Conservation (phyloP, 2,888 invertebrate genomes). For the Microctonus aethiopoides region DNA sequence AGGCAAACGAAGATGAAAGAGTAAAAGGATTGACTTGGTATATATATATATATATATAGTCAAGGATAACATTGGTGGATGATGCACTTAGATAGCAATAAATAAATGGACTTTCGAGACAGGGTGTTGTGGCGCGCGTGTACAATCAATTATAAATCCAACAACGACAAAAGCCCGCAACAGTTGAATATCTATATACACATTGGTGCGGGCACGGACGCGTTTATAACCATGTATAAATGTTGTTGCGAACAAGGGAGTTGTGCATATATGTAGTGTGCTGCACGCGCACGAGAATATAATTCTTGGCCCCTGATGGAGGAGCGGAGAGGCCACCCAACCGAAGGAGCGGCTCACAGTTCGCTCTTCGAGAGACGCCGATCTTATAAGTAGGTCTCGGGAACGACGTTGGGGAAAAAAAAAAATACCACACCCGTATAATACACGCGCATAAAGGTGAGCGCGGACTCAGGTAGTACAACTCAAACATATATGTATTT, state of each 20-base stretch:
- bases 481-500: background rate
- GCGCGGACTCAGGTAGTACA: conserved; percentile 15
- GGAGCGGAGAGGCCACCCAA: conserved; percentile 36
- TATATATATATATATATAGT: background rate
- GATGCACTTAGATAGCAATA: conserved; percentile 43
- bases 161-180: conserved; percentile 34
- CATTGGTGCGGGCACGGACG: conserved; percentile 19
- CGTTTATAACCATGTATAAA: background rate
- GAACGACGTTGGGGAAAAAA: conserved; percentile 43
- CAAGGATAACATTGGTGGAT: conserved; percentile 8
- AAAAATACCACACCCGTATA: conserved; percentile 30
- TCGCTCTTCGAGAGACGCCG: conserved; percentile 39
- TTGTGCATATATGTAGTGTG: conserved; percentile 35
- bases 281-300: conserved; percentile 14
- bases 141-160: conserved; percentile 44
- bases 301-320: conserved; percentile 20
- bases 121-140: conserved; percentile 35
- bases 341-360: conserved; percentile 46
- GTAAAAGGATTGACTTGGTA: background rate
- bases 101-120: conserved; percentile 42
- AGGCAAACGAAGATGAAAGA: background rate
- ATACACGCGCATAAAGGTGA: conserved; percentile 26
- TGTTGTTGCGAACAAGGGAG: conserved; percentile 17
- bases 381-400: conserved; percentile 55
- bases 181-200: conserved; percentile 34